A percentile compares a stretch with the other conserved stretches of the same genome.
These are phyloP conservation scores for Sebastes hubbsi DNA, from an alignment of 2,797 vertebrate genomes.

Conservation along the genomic window DNA sequence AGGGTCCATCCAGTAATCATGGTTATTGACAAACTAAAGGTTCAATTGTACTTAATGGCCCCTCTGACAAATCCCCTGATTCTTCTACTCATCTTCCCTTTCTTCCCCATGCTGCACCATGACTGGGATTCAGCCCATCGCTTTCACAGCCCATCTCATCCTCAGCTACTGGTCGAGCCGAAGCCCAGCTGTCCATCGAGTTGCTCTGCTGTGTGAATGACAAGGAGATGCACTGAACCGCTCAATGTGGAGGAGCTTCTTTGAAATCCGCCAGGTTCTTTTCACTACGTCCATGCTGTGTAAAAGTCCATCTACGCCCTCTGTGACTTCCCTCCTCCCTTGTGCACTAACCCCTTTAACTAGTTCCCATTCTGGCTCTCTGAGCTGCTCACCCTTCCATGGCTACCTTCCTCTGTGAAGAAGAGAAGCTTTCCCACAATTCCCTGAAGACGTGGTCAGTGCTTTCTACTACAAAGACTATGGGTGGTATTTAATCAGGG, in stretches of 20 bases:
- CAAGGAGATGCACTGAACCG: conserved; percentile 75
- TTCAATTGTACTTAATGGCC: conserved; percentile 58
- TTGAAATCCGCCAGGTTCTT: conserved; percentile 78
- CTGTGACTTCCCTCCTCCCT: conserved; percentile 50
- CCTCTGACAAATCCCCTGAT: conserved; percentile 54
- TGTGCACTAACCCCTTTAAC: conserved; percentile 52
- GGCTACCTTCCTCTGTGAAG: conserved; percentile 46
- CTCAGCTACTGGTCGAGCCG: conserved; percentile 55
- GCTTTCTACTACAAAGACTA: conserved; percentile 49
- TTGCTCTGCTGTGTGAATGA: conserved; percentile 77
- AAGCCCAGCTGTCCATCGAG: conserved; percentile 77
- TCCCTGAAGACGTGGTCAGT: conserved; percentile 49
- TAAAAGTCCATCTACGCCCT: conserved; percentile 78
- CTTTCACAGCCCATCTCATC: conserved; percentile 71
- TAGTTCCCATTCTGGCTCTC: conserved; percentile 49
- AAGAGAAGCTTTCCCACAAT: conserved; percentile 59
- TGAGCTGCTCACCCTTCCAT: conserved; percentile 65
- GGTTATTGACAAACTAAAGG: conserved; percentile 70
- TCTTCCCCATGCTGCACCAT: conserved; percentile 46
- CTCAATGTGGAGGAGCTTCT: conserved; percentile 73
- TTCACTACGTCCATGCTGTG: conserved; percentile 75
- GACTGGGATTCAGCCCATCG: conserved; percentile 53
- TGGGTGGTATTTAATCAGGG: conserved; percentile 59
- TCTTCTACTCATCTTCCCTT: conserved; percentile 54
- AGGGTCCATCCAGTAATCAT: conserved; percentile 62